Conservation (phyloP, 2,797 vertebrate species). For the Onychomys torridus region DNA sequence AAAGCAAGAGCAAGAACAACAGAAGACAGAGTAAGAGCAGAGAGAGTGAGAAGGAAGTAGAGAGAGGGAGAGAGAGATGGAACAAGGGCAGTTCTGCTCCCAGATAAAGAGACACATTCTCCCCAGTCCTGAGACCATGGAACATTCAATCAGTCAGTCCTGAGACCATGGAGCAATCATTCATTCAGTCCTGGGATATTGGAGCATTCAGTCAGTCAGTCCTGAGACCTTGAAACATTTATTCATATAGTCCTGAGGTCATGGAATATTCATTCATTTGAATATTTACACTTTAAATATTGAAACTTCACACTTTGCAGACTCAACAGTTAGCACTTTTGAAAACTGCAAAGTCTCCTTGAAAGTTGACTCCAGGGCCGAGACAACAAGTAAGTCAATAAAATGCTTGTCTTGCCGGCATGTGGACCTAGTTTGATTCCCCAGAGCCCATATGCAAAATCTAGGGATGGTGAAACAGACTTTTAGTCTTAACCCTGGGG, state of each 20-base stretch:
- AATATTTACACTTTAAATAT: background rate
- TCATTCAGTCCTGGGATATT: too few species aligned
- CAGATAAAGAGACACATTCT: background rate
- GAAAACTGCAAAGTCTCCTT: background rate
- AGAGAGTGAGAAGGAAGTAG: background rate
- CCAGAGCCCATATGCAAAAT: background rate
- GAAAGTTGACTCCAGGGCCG: background rate
- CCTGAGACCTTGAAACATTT: too few species aligned
- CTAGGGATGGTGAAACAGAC: background rate
- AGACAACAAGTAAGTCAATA: background rate
- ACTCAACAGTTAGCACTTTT: background rate
- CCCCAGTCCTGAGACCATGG: too few species aligned
- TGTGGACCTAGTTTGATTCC: background rate
- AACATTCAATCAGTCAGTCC: background rate
- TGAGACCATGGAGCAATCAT: background rate
- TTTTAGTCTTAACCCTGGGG: background rate
- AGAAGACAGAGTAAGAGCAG: background rate
- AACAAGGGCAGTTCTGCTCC: background rate
- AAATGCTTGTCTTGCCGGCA: background rate
- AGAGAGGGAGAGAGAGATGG: background rate
- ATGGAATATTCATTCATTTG: too few species aligned
- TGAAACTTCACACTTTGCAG: background rate
- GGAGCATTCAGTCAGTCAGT: too few species aligned
- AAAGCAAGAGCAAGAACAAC: background rate
- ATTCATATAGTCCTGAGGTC: background rate